Evolutionary conservation across 2,888 invertebrate genomes (phyloP), one percentile per base, ranked within the genome.

Genomic region (Macrosiphum euphorbiae): DNA sequence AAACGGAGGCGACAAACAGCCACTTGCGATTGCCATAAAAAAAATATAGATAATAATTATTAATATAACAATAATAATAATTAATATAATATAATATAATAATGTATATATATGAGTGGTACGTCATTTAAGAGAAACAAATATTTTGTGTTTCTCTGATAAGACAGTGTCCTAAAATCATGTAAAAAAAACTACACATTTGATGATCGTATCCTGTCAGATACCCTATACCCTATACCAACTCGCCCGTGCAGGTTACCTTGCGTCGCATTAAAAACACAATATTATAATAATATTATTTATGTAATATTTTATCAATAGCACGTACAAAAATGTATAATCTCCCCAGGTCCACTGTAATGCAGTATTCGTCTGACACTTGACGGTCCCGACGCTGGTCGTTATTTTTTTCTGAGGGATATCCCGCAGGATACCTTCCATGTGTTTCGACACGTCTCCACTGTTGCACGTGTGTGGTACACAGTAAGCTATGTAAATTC

Each of bases 371-470:
- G 92, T 94, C 52, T 94, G 94, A 89, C 94, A 94, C 44, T 92
- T 92, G 88, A 92, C 85, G 20, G 94, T 52, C n/a, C 95, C 94
- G 3, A 95, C 94, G 85, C 94, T 94, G 28, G 95, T 94, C 47
- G 67, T 92, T 47, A 95, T 91, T 87, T 95, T 90, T 95, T 95
- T 55, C 94, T 94, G 52, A 94, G 91, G 41, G 91, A 94, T 90
- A 47, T 94, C 90, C 90, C 94, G 44, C 4, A 95, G 94, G 28
- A 95, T 92, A 61, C 95, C 92, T 50, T 95, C 92, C 28, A 95
- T 91, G 61, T 95, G 94, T 44, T 50, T 58, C 35, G 88, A 84
- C 95, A 94, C 92, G 78, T 94, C 94, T 55, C 91, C 89, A 78
- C 91, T 91, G 10, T 78, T 67, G 20, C 95, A 95, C 4, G 94